Percentiles rank a stretch among this genome's conserved stretches.
phyloP scores from a whole-genome alignment of 2,113 vertebrate genomes.

The Hyperopisus bebe region DNA sequence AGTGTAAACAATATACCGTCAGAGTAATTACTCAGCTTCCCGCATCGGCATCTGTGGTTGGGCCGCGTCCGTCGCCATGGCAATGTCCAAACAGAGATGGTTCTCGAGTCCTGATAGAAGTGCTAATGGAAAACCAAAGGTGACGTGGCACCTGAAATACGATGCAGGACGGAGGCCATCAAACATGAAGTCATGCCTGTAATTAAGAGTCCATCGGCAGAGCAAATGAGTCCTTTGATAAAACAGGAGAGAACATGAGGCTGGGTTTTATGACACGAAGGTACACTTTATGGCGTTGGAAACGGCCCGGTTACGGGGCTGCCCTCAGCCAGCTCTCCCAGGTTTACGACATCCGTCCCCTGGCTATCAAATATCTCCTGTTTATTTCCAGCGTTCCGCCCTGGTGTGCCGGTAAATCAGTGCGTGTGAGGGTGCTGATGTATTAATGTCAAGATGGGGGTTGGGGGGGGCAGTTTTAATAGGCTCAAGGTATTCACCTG shows the following conservation, averaged over 20 bases:
- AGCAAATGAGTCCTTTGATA: constrained; percentile 7
- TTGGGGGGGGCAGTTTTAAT: not conserved
- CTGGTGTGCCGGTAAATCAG: not conserved
- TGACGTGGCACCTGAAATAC: not conserved
- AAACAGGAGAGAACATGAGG: not conserved
- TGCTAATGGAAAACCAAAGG: not conserved
- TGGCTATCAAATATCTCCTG: not conserved
- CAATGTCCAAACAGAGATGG: not conserved
- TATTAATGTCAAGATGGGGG: not conserved
- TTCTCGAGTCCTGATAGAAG: not conserved
- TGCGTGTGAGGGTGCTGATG: not conserved
- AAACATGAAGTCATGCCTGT: constrained; percentile 5
- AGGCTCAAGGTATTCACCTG: not conserved
- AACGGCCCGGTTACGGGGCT: not conserved
- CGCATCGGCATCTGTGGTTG: not conserved
- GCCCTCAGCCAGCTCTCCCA: not conserved
- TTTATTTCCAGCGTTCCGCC: not conserved
- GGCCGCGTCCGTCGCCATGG: not conserved
- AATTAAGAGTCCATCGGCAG: not conserved
- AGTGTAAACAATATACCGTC: not conserved
- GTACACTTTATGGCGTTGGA: not conserved
- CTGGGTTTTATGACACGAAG: not conserved
- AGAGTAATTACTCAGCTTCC: not conserved
- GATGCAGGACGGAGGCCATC: not conserved
- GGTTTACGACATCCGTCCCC: constrained; percentile 6